Base-by-base conservation (phyloP, 2,888 invertebrate genomes). In the Drosophila mulleri region DNA sequence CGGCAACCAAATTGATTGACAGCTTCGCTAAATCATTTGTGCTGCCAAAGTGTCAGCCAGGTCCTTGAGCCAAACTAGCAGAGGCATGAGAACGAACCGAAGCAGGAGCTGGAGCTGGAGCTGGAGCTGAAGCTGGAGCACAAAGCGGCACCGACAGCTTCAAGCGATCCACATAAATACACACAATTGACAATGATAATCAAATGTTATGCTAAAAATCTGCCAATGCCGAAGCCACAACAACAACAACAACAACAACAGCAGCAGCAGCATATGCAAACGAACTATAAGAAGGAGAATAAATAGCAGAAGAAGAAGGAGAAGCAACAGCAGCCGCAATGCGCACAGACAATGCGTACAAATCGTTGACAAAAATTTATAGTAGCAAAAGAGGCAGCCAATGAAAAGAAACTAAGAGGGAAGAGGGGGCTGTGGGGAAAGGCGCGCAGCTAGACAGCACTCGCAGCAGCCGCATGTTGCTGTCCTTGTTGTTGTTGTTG, bases 331-430 rank as follows among this genome's bases (percentile, higher is more conserved):
- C 39, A 50, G 60, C 61, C 56, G 47, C 58, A 59, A 59, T 59
- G 58, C 56, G 42, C 64, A 67, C 58, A 79, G 80, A 87, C 89
- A 87, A 87, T 89, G 89, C 88, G 89, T 87, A 87, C 88, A 87
- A 89, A 87, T 87, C 87, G 87, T 85, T 89, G 89, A 89, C 87
- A 87, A 89, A 87, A 87, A 87, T 85, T 78, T 87, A 89, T 89
- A 83, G 89, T 87, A 87, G 89, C 87, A 74, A 81, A 81, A 69
- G 58, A 67, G 56, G 44, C 66, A 72, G 64, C 32, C 45, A 18
- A 57, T 67, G 57, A 64, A 52, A 45, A 26, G 41, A 52, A 44
- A 26, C 54, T 32, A 12, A 44, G 32, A 11, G 23, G 11, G 14
- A 14, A 26, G 26, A 26, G 26, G 32, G 4, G 26, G n/a, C 20